Conservation (phyloP, 2,888 invertebrate genomes). For the Lasioglossum calceatum region DNA sequence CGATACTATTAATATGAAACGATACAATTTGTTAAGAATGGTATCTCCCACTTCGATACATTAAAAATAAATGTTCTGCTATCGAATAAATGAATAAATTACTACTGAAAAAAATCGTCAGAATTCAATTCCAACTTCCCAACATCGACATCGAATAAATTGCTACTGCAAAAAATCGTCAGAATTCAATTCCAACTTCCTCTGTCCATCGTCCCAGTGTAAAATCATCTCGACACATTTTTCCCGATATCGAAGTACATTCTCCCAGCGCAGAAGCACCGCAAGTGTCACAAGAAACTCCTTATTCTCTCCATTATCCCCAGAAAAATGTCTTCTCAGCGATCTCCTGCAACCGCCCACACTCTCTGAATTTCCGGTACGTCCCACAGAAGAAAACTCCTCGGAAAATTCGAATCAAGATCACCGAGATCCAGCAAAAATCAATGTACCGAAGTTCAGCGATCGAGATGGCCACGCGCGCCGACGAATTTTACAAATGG, state of each 20-base stretch:
- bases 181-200: neutral
- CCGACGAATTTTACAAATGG: neutral
- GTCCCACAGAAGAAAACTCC: too few relatives aligned
- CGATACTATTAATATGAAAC: too few relatives aligned
- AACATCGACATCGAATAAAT: too few relatives aligned
- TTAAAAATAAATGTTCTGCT: too few relatives aligned
- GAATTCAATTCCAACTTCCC: neutral
- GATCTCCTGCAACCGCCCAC: neutral
- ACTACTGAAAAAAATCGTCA: neutral
- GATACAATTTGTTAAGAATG: too few relatives aligned
- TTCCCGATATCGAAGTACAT: neutral
- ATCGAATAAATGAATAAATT: neutral
- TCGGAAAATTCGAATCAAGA: neutral
- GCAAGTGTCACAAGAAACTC: neutral
- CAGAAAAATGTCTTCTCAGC: constrained; percentile 26
- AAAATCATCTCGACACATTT: neutral
- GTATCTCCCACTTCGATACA: too few relatives aligned
- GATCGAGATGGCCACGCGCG: neutral
- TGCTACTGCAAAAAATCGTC: too few relatives aligned
- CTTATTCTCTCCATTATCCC: neutral
- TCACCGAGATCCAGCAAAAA: constrained; percentile 23
- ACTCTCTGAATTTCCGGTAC: neutral
- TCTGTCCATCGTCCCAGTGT: neutral
- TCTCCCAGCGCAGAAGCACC: neutral
- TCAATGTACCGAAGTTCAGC: constrained; percentile 22